Percentiles rank a stretch among this genome's conserved stretches.
Evolutionary conservation across 2,113 vertebrate genomes (phyloP).

Genomic region (Merops nubicus): DNA sequence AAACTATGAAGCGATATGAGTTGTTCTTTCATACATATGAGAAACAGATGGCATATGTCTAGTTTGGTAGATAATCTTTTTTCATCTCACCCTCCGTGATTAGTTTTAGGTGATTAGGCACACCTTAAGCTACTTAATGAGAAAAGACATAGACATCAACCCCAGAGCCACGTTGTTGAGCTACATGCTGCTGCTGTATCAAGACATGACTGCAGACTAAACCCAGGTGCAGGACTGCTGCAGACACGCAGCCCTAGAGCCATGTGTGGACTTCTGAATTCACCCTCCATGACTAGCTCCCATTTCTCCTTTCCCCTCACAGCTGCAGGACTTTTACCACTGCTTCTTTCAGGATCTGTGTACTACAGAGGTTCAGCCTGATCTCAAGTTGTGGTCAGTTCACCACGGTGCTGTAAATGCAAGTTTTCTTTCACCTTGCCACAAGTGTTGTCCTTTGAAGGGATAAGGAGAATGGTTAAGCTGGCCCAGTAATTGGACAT

Average conservation of each 20-base stretch:
- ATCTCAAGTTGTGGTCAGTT: not conserved
- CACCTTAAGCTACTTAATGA: not conserved
- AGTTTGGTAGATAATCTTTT: not conserved
- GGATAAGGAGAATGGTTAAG: not conserved
- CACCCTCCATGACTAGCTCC: not conserved
- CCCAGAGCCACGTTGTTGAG: not conserved
- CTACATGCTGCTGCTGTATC: not conserved
- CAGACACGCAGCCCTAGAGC: not conserved
- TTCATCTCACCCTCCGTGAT: not conserved
- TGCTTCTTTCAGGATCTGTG: not conserved
- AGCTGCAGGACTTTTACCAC: not conserved
- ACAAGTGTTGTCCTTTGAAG: not conserved
- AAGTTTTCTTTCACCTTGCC: not conserved
- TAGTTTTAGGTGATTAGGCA: not conserved
- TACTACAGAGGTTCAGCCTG: not conserved
- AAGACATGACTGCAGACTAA: not conserved
- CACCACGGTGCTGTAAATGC: not conserved
- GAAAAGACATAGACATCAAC: not conserved
- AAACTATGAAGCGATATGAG: not conserved
- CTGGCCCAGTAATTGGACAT: not conserved
- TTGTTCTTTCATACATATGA: not conserved
- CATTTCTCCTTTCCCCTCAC: not conserved
- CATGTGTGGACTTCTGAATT: rapidly evolving
- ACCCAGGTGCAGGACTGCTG: not conserved
- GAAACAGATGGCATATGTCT: not conserved